phyloP scores from a whole-genome alignment of 2,888 invertebrate genomes.

The Cryptocephalus moraei region DNA sequence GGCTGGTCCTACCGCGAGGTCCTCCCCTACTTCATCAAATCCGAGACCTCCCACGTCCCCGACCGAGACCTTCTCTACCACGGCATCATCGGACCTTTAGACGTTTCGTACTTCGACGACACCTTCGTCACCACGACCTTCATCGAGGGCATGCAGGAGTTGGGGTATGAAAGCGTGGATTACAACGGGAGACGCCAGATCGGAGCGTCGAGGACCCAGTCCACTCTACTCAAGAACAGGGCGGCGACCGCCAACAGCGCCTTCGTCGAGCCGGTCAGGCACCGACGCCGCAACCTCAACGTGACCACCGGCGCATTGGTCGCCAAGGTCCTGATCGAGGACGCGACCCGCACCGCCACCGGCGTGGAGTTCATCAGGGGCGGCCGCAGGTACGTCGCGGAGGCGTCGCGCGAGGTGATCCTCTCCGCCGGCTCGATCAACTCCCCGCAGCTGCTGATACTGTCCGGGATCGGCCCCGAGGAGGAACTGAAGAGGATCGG shows the following conservation, averaged over 20 bases:
- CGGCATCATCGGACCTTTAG: slow-evolving; percentile 43
- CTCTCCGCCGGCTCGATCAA: slow-evolving; percentile 40
- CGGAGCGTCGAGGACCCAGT: slow-evolving; percentile 7
- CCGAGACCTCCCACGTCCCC: slow-evolving; percentile 42
- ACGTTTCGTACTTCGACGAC: slow-evolving; percentile 17
- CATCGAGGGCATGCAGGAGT: slow-evolving; percentile 42
- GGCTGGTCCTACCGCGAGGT: slow-evolving; percentile 63
- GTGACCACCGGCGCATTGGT: slow-evolving; percentile 43
- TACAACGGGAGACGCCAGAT: slow-evolving; percentile 5
- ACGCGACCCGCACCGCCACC: not conserved
- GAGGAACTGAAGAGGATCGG: slow-evolving; percentile 2
- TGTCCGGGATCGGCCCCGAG: slow-evolving; percentile 10
- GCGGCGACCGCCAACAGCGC: slow-evolving; percentile 3
- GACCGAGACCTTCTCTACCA: slow-evolving; percentile 6
- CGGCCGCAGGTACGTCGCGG: slow-evolving; percentile 51
- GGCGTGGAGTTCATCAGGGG: slow-evolving; percentile 33
- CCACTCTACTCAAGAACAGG: slow-evolving; percentile 5
- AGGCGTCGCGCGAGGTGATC: slow-evolving; percentile 51
- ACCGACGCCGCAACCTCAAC: slow-evolving; percentile 24
- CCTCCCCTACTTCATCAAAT: slow-evolving; percentile 61
- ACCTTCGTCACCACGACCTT: not conserved
- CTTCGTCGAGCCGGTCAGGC: slow-evolving; percentile 4
- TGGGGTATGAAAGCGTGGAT: slow-evolving; percentile 5
- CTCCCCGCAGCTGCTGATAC: slow-evolving; percentile 8
- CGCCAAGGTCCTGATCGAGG: slow-evolving; percentile 7